Conservation (phyloP, 2,888 invertebrate genomes). For the Scotopteryx bipunctaria region DNA sequence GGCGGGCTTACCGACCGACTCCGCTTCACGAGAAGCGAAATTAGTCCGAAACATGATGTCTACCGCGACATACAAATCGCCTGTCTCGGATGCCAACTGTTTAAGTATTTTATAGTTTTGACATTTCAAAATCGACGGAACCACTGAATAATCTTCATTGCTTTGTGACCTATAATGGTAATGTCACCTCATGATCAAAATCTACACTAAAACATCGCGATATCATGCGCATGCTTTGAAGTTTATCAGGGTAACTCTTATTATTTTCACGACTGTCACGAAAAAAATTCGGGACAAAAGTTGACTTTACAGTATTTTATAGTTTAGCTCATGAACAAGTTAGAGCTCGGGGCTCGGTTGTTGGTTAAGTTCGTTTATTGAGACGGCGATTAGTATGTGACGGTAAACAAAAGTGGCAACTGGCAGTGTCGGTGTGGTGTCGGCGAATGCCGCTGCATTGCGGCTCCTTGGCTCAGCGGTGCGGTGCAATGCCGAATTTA, state of each 20-base stretch:
- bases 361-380: constrained; percentile 44
- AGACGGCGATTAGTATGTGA: constrained; percentile 54
- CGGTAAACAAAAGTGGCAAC: constrained; percentile 67
- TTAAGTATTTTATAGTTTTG: constrained; percentile 43
- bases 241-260: background rate
- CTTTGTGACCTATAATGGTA: constrained; percentile 53
- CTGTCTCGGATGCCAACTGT: constrained; percentile 43
- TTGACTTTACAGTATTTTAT: constrained; percentile 19
- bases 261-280: too few species aligned
- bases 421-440: constrained; percentile 61
- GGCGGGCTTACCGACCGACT: constrained; percentile 33
- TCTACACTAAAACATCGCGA: constrained; percentile 7
- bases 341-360: constrained; percentile 35
- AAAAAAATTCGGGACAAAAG: background rate
- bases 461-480: constrained; percentile 20
- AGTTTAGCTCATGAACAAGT: constrained; percentile 41
- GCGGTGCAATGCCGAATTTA: constrained; percentile 59
- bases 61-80: constrained; percentile 56
- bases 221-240: constrained; percentile 5
- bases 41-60: constrained; percentile 45
- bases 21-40: constrained; percentile 46
- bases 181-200: constrained; percentile 38
- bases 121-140: constrained; percentile 30
- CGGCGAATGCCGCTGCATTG: constrained; percentile 35
- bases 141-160: constrained; percentile 36